Conservation (phyloP, 2,888 invertebrate genomes). For the Microctonus brassicae region DNA sequence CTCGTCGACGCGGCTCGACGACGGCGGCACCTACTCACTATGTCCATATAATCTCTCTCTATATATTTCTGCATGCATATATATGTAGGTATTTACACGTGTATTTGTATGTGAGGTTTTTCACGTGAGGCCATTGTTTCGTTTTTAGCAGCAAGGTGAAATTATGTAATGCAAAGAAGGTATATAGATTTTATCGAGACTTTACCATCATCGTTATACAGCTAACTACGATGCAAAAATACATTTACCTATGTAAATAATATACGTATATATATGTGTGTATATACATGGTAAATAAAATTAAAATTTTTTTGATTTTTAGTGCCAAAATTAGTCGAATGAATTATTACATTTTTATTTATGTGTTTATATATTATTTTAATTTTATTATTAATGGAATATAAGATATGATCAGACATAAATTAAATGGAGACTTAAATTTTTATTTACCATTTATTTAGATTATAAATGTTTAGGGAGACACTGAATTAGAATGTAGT, state of each 20-base stretch:
- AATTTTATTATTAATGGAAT: neutral
- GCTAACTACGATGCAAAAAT: constrained; percentile 52
- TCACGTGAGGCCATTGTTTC: constrained; percentile 64
- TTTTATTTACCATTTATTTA: neutral
- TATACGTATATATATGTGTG: neutral
- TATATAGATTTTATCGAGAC: constrained; percentile 55
- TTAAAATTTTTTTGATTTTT: neutral
- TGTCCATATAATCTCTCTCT: constrained; percentile 17
- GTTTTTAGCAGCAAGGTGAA: constrained; percentile 64
- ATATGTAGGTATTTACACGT: neutral
- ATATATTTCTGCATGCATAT: neutral
- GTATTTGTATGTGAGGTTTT: constrained; percentile 48
- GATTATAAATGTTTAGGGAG: neutral
- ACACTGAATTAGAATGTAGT: neutral
- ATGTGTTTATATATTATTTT: neutral
- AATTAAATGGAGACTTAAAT: neutral
- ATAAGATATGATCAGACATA: no score
- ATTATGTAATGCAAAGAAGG: constrained; percentile 61
- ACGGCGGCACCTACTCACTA: constrained; percentile 28
- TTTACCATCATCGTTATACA: constrained; percentile 51
- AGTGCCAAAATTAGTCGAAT: neutral
- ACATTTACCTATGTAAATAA: neutral
- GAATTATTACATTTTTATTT: neutral
- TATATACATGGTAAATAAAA: neutral
- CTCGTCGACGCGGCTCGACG: constrained; percentile 20